Evolutionary conservation across 2,113 vertebrate species (phyloP).

Genomic region (Tinamus guttatus): DNA sequence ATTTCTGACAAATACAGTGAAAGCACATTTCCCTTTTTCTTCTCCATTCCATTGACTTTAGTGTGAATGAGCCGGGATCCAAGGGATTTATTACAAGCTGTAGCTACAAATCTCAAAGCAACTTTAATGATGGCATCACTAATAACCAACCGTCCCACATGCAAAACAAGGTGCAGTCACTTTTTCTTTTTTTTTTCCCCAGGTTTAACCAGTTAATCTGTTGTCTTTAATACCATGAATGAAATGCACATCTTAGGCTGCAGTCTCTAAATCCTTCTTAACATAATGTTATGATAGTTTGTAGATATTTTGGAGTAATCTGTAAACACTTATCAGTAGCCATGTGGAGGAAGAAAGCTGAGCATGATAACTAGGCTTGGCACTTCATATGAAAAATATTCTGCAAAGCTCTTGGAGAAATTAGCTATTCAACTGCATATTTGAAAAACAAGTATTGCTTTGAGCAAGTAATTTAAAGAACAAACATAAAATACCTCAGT

Average conservation of each 20-base stretch:
- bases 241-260: conserved; percentile 8
- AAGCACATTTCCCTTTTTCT: neutral
- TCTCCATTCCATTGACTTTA: neutral
- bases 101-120: neutral
- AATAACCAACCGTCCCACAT: neutral
- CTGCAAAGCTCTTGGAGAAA: neutral
- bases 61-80: neutral
- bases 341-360: neutral
- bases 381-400: neutral
- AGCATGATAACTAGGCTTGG: neutral
- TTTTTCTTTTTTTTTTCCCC: neutral
- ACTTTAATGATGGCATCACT: neutral
- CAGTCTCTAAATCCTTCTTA: neutral
- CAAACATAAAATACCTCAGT: conserved; percentile 34
- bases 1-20: conserved; percentile 2
- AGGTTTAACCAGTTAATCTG: conserved; percentile 19
- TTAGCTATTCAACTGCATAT: conserved; percentile 15
- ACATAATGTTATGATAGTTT: neutral
- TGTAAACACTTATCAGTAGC: neutral
- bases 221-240: neutral
- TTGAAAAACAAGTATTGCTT: conserved; percentile 43
- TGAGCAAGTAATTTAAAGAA: conserved; percentile 41
- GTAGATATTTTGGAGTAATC: conserved; percentile 1
- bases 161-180: conserved; percentile 8
- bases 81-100: conserved; percentile 10